Percentiles rank a stretch among this genome's conserved stretches.
These are phyloP conservation scores for Mobula birostris DNA, from an alignment of 2,113 vertebrate genomes.

Conservation along the genomic window DNA sequence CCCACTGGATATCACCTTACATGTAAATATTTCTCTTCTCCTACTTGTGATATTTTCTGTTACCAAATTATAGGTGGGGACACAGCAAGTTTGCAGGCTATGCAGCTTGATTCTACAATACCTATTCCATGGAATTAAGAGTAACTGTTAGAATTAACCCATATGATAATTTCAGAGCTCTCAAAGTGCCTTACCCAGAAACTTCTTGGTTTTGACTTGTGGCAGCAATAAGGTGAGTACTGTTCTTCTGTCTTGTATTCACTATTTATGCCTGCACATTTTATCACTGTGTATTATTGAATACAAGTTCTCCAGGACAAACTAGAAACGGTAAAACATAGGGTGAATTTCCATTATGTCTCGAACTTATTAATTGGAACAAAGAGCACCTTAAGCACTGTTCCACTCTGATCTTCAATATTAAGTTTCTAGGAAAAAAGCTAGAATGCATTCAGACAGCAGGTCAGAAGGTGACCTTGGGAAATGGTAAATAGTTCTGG, in stretches of 20 bases:
- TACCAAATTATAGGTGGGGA: not conserved
- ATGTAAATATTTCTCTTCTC: not conserved
- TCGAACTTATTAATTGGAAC: not conserved
- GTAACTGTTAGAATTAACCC: not conserved
- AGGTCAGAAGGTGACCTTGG: not conserved
- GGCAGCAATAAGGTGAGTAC: not conserved
- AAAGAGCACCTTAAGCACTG: not conserved
- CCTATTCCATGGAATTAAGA: not conserved
- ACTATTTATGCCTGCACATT: not conserved
- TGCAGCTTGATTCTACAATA: not conserved
- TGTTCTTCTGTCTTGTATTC: not conserved
- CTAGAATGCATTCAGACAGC: not conserved
- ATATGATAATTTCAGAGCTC: not conserved
- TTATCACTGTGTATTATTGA: not conserved
- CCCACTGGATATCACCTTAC: not conserved
- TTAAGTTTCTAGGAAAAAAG: not conserved
- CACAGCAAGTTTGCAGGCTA: not conserved
- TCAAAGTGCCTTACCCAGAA: not conserved
- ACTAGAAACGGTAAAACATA: not conserved
- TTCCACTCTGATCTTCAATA: not conserved
- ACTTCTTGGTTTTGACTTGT: not conserved
- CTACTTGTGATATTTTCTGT: not conserved
- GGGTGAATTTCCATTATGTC: not conserved
- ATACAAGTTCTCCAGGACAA: not conserved
- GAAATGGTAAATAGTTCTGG: not conserved